These are phyloP conservation scores for Nerophis ophidion DNA, from an alignment of 2,113 vertebrate species.

Conservation along the genomic window DNA sequence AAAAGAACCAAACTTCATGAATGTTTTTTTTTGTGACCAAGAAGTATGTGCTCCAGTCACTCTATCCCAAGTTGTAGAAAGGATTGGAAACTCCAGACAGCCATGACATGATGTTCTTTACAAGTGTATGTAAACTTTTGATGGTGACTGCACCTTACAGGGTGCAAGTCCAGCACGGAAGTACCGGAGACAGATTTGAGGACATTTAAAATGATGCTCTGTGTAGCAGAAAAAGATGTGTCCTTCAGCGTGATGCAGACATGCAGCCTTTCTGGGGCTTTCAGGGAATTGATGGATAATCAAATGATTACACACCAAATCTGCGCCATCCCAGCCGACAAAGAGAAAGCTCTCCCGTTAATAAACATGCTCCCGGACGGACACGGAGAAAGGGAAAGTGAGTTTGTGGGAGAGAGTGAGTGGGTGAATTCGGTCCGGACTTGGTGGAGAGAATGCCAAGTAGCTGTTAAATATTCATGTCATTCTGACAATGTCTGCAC, in stretches of 20 bases:
- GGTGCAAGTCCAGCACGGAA: too few relatives aligned
- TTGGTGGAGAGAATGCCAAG: slow-evolving; percentile 44
- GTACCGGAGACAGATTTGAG: background rate
- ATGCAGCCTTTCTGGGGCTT: slow-evolving; percentile 55
- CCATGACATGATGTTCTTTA: too few relatives aligned
- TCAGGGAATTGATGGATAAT: slow-evolving; percentile 68
- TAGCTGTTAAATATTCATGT: slow-evolving; percentile 48
- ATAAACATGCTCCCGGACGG: slow-evolving; percentile 60
- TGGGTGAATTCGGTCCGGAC: slow-evolving; percentile 42
- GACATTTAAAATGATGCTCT: slow-evolving; percentile 43
- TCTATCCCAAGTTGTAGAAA: too few relatives aligned
- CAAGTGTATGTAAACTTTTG: too few relatives aligned
- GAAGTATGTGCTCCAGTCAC: too few relatives aligned
- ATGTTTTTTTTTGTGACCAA: too few relatives aligned
- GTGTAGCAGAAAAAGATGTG: slow-evolving; percentile 19
- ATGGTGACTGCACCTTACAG: too few relatives aligned
- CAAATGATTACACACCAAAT: slow-evolving; percentile 68
- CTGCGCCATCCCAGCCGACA: slow-evolving; percentile 59
- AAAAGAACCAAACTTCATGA: too few relatives aligned
- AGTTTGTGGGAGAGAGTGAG: slow-evolving; percentile 15
- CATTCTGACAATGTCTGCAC: slow-evolving; percentile 28
- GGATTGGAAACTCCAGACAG: too few relatives aligned
- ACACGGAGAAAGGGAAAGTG: slow-evolving; percentile 16
- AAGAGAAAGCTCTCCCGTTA: slow-evolving; percentile 69
- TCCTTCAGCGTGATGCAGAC: slow-evolving; percentile 62